Evolutionary conservation across 2,888 invertebrate species (phyloP), one percentile per base, ranked within the genome.

Genomic region (Malachius bipustulatus): DNA sequence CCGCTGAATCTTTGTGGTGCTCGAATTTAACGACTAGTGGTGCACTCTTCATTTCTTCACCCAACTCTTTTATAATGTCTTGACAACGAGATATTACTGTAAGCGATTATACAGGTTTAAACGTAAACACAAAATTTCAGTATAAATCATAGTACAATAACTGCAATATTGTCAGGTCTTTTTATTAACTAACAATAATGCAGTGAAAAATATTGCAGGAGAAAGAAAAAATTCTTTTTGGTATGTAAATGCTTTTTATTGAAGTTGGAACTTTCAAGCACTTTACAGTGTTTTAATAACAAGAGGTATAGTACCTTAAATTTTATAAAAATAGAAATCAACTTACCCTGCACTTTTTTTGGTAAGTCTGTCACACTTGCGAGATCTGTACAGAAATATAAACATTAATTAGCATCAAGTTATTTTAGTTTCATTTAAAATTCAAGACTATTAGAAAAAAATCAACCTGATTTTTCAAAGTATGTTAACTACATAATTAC

Each of bases 291-390:
- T 19, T 19, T 19, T 19, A 19, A 19, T 8, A 19, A 19, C 24
- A 19, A 19, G n/a, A 8, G 24, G 24, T 19, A 6, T 19, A 8
- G n/a, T 8, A 19, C 6, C 6, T 19, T 8, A 19, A n/a, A n/a
- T 19, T 8, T 8, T n/a, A 19, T 19, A 19, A 19, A 19, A 19
- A 8, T 8, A 8, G n/a, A 19, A 19, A 19, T n/a, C 24, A 19
- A 19, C 24, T 19, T 19, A 19, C 24, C 24, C 24, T 19, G 24
- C n/a, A 19, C n/a, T 19, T 19, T 19, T n/a, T 19, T 19, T 19
- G 24, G 24, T n/a, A 19, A 19, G n/a, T 19, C n/a, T 8, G 24
- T n/a, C n/a, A 19, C 6, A 19, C 6, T 19, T 19, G 24, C 6
- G n/a, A 19, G n/a, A 19, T 19, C 24, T 19, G 24, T 19, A 19